Conservation (phyloP, 53 echinoderm and acorn worm genomes). For the Stichopus horrens region DNA sequence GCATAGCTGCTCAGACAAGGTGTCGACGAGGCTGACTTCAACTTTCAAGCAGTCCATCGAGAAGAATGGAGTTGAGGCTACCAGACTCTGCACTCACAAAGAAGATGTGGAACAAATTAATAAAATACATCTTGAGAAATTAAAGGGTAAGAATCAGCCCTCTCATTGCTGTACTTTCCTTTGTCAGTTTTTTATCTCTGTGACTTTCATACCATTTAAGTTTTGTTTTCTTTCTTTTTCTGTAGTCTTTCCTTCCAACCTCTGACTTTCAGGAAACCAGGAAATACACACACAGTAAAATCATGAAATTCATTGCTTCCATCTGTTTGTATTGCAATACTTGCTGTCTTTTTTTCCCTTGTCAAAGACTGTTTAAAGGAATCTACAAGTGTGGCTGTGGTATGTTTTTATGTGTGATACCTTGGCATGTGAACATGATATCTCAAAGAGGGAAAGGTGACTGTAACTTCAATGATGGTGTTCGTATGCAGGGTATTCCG, state of each 20-base stretch:
- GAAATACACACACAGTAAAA: background rate
- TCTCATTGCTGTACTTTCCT: background rate
- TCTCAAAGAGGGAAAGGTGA: too few species aligned
- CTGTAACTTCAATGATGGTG: too few species aligned
- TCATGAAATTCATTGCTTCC: background rate
- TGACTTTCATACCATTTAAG: background rate
- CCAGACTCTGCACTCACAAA: conserved; percentile 93
- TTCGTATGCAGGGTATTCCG: too few species aligned
- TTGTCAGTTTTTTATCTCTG: too few species aligned
- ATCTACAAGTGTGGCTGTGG: too few species aligned
- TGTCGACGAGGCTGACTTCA: conserved; percentile 63
- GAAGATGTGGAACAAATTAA: conserved; percentile 98
- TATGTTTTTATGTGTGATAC: too few species aligned
- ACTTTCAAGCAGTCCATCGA: conserved; percentile 85
- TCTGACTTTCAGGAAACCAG: background rate
- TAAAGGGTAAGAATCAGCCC: conserved; percentile 53
- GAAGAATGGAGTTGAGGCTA: conserved; percentile 85
- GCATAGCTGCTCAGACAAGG: conserved; percentile 74
- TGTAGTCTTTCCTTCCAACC: background rate
- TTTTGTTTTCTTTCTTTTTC: background rate
- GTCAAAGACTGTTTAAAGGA: too few species aligned
- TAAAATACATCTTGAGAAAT: conserved; percentile 82
- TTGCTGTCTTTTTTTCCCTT: too few species aligned
- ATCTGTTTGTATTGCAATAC: too few species aligned
- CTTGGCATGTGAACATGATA: too few species aligned